phyloP scores from a whole-genome alignment of 2,888 invertebrate genomes.

The Galeopsomyia nigrocyanea region DNA sequence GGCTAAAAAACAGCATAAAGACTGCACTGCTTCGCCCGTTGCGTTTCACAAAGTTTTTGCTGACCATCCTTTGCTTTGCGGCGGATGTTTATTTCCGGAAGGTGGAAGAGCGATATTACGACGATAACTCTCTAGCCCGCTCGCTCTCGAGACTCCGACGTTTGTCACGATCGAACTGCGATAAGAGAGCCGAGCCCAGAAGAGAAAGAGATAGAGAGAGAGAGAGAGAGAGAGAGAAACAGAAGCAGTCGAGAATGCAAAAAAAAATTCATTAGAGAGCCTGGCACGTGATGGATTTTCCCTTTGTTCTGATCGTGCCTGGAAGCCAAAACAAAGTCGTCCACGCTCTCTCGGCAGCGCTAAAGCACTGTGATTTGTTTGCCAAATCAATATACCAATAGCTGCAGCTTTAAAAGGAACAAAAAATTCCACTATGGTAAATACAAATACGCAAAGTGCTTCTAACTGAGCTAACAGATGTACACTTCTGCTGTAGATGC shows the following conservation, averaged over 20 bases:
- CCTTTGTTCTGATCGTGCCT: constrained; percentile 22
- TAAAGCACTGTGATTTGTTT: constrained; percentile 30
- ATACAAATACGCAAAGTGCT: too few species aligned
- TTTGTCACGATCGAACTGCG: constrained; percentile 28
- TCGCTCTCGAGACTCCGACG: constrained; percentile 16
- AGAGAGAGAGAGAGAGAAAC: constrained; percentile 12
- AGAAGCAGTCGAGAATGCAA: constrained; percentile 9
- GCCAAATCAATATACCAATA: constrained; percentile 16
- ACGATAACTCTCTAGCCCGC: constrained; percentile 35
- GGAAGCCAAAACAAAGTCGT: constrained; percentile 16
- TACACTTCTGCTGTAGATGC: too few species aligned
- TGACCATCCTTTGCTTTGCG: constrained; percentile 31
- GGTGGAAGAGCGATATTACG: constrained; percentile 32
- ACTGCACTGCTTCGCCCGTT: constrained; percentile 5
- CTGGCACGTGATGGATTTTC: constrained; percentile 29
- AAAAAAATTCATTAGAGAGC: constrained; percentile 32
- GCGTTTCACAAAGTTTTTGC: constrained; percentile 30
- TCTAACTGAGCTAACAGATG: too few species aligned
- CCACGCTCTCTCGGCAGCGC: background rate
- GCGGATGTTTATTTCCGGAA: constrained; percentile 42
- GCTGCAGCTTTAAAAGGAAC: too few species aligned
- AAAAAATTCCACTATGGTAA: too few species aligned
- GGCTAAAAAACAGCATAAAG: too few species aligned
- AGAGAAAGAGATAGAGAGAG: constrained; percentile 12
- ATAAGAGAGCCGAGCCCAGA: constrained; percentile 16